Evolutionary conservation across 2,888 invertebrate species (phyloP), one percentile per base, ranked within the genome.

Genomic region (Ochropleura plecta): DNA sequence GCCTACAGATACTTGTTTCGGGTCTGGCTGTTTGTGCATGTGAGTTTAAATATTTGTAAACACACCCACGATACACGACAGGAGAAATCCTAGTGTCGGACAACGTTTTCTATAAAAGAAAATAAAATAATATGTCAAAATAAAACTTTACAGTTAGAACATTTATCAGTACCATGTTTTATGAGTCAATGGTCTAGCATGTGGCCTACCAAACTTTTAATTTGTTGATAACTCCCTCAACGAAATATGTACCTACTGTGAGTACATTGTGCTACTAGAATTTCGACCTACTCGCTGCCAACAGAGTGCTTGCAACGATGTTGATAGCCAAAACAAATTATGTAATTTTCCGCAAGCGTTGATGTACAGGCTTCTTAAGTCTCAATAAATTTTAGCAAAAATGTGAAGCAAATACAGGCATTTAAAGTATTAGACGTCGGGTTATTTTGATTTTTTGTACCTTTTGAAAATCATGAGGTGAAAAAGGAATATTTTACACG

Each of bases 321-420:
- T 66, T 76, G 53, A 70, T 75, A 49, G 44, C 60, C 16, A 53
- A 53, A 81, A 53, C n/a, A 65, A 65, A 74, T 80, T 53, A 63
- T 40, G 53, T 53, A 59, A 70, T 82, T 71, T 82, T 70, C 59
- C 44, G 42, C 30, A 55, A 63, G 53, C 59, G 18, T 18, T 53
- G 65, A 64, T 53, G 67, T 55, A 12, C 63, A 55, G 30, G 46
- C 8, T 51, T 59, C 49, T 46, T 53, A 48, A 48, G 3, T 46
- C 18, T 40, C 20, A 40, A 57, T 51, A 6, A 48, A 49, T 49
- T 55, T n/a, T 0, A 9, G 65, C 7, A 44, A 40, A 44, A 12
- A 30, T 7, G 9, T 46, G 7, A 20, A 65, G 65, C n/a, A 7
- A 66, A 20, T 48, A 20, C 0, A n/a, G 30, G 30, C 48, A 49